phyloP scores from a whole-genome alignment of 2,113 vertebrate species.

The Bos indicus region DNA sequence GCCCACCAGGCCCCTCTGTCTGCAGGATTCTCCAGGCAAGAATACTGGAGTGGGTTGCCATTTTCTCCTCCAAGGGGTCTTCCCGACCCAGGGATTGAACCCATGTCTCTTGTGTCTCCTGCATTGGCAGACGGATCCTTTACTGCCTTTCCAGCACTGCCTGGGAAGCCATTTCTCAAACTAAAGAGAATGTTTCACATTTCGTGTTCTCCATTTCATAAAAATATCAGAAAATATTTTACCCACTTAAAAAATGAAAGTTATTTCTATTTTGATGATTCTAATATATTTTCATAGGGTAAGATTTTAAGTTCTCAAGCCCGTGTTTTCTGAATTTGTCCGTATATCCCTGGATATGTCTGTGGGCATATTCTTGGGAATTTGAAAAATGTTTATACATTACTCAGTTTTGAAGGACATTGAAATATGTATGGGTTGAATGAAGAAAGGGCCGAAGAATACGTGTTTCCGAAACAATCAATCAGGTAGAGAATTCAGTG shows the following conservation, averaged over 20 bases:
- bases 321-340: not conserved
- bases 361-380: not conserved
- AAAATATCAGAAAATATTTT: not conserved
- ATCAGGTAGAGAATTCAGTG: not conserved
- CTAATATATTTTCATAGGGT: not conserved
- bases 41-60: not conserved
- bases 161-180: not conserved
- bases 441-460: not conserved
- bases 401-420: not conserved
- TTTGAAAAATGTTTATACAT: not conserved
- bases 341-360: not conserved
- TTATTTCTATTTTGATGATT: not conserved
- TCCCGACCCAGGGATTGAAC: not conserved
- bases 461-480: not conserved
- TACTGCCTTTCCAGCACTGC: not conserved
- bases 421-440: not conserved
- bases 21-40: not conserved
- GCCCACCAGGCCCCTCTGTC: not conserved
- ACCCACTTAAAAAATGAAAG: not conserved
- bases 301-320: not conserved
- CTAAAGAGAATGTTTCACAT: not conserved
- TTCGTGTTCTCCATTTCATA: not conserved
- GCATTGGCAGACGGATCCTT: not conserved
- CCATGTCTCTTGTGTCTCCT: not conserved
- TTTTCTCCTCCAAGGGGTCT: not conserved